Conservation (phyloP, 2,888 invertebrate species). For the Drosophila melanocephala region DNA sequence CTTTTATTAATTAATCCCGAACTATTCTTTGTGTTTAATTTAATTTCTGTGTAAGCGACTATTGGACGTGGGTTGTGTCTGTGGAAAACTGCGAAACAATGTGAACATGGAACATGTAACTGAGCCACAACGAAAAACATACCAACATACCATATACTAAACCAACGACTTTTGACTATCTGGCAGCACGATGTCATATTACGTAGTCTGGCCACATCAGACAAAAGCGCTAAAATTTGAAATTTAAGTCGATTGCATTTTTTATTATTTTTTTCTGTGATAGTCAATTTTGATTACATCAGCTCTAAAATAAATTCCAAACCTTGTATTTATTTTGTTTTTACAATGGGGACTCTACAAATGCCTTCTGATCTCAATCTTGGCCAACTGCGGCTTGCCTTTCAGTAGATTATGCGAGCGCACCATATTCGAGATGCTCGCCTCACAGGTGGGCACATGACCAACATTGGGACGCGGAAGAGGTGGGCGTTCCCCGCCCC, state of each 20-base stretch:
- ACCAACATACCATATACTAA: slow-evolving; percentile 30
- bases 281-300: slow-evolving; percentile 1
- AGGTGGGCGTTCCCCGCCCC: slow-evolving; percentile 23
- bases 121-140: slow-evolving; percentile 26
- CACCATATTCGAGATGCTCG: slow-evolving; percentile 87
- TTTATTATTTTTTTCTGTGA: not conserved
- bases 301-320: not conserved
- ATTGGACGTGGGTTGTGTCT: slow-evolving; percentile 61
- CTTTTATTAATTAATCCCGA: slow-evolving; percentile 46
- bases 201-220: slow-evolving; percentile 5
- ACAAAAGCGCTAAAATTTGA: not conserved
- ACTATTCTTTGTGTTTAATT: slow-evolving; percentile 42
- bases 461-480: slow-evolving; percentile 5
- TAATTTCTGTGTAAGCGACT: slow-evolving; percentile 46
- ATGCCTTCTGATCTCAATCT: slow-evolving; percentile 48
- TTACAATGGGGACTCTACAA: not conserved
- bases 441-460: slow-evolving; percentile 84
- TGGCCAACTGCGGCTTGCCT: slow-evolving; percentile 74
- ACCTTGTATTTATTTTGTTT: not conserved
- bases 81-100: slow-evolving; percentile 60
- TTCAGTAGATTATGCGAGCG: slow-evolving; percentile 79
- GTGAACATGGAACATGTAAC: slow-evolving; percentile 34
- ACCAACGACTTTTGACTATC: not conserved
- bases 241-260: not conserved
- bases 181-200: slow-evolving; percentile 36